Evolutionary conservation across 2,113 vertebrate species (phyloP).

Genomic region (Eolophus roseicapilla): DNA sequence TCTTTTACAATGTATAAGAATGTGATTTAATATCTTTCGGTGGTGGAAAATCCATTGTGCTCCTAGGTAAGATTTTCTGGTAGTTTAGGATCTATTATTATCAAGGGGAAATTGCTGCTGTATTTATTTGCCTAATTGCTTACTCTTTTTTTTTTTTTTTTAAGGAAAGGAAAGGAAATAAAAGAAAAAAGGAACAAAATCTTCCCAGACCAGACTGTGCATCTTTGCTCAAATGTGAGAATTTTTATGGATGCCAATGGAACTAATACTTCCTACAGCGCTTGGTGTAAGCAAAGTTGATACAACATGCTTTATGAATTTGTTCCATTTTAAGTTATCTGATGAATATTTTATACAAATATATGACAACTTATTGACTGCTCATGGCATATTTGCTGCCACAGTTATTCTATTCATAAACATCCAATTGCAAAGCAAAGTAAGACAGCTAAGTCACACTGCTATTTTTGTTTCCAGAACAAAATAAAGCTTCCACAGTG

Average conservation of each 20-base stretch:
- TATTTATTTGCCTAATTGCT: not conserved
- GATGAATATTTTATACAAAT: slow-evolving; percentile 48
- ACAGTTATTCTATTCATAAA: slow-evolving; percentile 18
- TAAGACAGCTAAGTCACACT: not conserved
- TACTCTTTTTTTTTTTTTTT: not conserved
- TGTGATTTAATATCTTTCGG: not conserved
- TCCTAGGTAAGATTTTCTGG: not conserved
- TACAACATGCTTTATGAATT: not conserved
- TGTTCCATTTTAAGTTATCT: not conserved
- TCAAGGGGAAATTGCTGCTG: not conserved
- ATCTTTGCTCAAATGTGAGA: not conserved
- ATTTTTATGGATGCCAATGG: not conserved
- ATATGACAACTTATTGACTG: slow-evolving; percentile 18
- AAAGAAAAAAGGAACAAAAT: not conserved
- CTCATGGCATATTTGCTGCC: slow-evolving; percentile 18
- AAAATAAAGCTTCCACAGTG: not conserved
- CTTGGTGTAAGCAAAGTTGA: not conserved
- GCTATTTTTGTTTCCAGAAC: not conserved
- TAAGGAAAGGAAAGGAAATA: not conserved
- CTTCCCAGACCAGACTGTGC: not conserved
- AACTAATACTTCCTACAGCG: not conserved
- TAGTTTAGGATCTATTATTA: not conserved
- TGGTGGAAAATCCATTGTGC: not conserved
- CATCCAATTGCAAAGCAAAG: not conserved
- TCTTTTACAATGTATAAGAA: not conserved